A percentile compares a stretch with the other conserved stretches of the same genome.
Conservation (phyloP, 2,113 vertebrate species). For the Sapajus apella region DNA sequence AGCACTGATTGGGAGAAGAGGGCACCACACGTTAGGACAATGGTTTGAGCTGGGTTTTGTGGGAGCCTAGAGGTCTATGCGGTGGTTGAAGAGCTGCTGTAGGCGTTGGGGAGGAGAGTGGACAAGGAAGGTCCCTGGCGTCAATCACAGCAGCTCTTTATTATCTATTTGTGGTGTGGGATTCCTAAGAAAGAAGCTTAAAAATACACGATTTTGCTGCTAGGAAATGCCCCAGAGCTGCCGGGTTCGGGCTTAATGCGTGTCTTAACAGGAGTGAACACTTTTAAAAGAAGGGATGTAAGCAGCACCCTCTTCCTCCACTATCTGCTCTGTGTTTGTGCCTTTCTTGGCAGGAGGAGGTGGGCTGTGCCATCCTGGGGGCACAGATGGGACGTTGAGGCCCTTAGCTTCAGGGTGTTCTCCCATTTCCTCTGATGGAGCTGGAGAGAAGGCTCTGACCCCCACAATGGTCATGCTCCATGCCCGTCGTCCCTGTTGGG, state of each 20-base stretch:
- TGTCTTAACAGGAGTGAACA: neutral
- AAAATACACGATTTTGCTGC: neutral
- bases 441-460: neutral
- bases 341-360: neutral
- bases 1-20: neutral
- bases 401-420: neutral
- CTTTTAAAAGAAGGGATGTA: neutral
- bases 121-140: neutral
- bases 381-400: neutral
- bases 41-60: neutral
- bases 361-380: neutral
- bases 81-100: neutral
- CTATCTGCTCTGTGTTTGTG: neutral
- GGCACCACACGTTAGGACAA: neutral
- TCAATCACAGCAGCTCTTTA: neutral
- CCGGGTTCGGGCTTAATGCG: neutral
- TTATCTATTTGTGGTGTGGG: neutral
- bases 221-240: neutral
- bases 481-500: neutral
- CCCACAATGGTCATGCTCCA: no score
- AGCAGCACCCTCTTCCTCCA: neutral
- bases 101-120: fast-evolving
- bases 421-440: neutral
- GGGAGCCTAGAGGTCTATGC: neutral
- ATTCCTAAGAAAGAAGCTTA: neutral